Evolutionary conservation across 2,888 invertebrate species (phyloP).

Genomic region (Laspeyria flexula): DNA sequence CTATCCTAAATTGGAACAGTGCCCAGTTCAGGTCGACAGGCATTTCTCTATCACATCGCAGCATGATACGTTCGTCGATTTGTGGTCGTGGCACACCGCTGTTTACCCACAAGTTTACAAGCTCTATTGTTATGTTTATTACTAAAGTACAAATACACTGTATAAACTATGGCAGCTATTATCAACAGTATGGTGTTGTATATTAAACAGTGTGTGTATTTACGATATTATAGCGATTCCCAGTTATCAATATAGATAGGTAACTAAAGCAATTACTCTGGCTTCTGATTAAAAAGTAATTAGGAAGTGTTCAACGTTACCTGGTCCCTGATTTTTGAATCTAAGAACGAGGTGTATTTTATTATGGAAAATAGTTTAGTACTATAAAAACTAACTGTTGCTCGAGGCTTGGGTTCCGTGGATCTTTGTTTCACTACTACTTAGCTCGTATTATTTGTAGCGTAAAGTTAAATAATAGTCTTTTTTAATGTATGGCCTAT

Average conservation of each 20-base stretch:
- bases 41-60: not conserved
- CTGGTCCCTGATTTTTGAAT: too few relatives aligned
- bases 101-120: slow-evolving; percentile 2
- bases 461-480: too few relatives aligned
- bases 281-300: not conserved
- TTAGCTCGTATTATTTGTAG: too few relatives aligned
- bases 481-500: too few relatives aligned
- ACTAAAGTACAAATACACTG: not conserved
- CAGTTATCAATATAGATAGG: not conserved
- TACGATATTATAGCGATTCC: too few relatives aligned
- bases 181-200: not conserved
- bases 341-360: too few relatives aligned
- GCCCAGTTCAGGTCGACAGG: not conserved
- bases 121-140: not conserved
- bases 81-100: not conserved
- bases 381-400: too few relatives aligned
- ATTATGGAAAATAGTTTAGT: too few relatives aligned
- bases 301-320: not conserved
- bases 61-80: not conserved
- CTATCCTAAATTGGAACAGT: slow-evolving; percentile 1
- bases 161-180: not conserved
- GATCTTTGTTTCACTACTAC: too few relatives aligned
- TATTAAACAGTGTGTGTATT: not conserved
- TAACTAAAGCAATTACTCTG: not conserved
- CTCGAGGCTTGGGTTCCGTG: too few relatives aligned